Evolutionary conservation across 2,888 invertebrate species (phyloP).

Genomic region (Oligia latruncula): DNA sequence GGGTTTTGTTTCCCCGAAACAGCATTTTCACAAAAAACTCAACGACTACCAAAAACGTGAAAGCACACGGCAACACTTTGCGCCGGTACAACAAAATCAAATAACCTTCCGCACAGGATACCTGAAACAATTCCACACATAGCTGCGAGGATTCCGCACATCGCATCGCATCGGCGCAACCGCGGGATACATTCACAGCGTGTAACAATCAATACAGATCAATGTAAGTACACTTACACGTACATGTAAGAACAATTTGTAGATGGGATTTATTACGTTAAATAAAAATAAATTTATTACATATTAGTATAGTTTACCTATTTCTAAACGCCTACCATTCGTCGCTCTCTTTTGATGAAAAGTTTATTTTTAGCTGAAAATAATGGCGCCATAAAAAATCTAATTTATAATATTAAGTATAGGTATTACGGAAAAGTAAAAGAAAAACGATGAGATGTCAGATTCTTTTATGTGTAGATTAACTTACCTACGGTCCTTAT

Average conservation of each 20-base stretch:
- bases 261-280: background rate
- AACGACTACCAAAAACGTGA: background rate
- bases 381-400: background rate
- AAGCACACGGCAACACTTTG: background rate
- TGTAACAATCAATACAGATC: background rate
- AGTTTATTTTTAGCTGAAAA: background rate
- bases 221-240: no score
- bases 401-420: background rate
- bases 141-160: slow-evolving; percentile 16
- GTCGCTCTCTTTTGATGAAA: background rate
- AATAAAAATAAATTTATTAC: background rate
- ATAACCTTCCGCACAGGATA: slow-evolving; percentile 26
- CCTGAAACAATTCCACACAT: slow-evolving; percentile 26
- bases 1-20: background rate
- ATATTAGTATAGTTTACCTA: background rate
- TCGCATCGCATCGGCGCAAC: background rate
- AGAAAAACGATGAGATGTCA: background rate
- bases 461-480: background rate
- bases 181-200: slow-evolving; percentile 5
- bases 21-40: background rate
- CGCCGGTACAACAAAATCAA: slow-evolving; percentile 29
- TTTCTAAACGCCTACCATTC: no score
- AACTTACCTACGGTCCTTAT: background rate
- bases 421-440: background rate
- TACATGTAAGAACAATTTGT: slow-evolving; percentile 2